Conservation (phyloP, 2,113 vertebrate species). For the Aegotheles bennettii region DNA sequence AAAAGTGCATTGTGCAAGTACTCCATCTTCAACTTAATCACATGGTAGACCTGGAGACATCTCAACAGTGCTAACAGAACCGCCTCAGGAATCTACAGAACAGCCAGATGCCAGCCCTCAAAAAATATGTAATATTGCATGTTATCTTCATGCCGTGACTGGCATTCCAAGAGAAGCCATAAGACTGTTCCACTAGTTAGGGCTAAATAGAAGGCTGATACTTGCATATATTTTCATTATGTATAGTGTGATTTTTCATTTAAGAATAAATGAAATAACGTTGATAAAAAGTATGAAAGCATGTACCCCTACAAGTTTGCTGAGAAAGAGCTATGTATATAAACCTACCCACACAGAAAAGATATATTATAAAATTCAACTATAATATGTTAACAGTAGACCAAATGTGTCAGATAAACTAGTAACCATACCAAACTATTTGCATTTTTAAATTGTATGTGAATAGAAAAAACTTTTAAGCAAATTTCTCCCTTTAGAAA, state of each 20-base stretch:
- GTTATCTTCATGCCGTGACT: background rate
- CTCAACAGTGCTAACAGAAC: background rate
- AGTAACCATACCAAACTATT: background rate
- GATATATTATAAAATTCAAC: background rate
- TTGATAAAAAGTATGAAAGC: background rate
- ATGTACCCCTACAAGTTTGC: background rate
- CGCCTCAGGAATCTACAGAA: slow-evolving; percentile 12
- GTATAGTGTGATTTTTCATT: background rate
- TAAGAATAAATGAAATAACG: background rate
- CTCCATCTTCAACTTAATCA: slow-evolving; percentile 32
- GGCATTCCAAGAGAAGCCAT: background rate
- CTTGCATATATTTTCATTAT: background rate
- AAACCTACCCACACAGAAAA: background rate
- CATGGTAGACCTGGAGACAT: background rate
- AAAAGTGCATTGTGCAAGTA: background rate
- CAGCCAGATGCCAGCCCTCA: slow-evolving; percentile 45
- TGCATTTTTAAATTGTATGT: background rate
- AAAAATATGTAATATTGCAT: background rate
- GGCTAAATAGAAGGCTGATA: background rate
- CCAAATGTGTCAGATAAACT: background rate
- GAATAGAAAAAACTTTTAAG: background rate
- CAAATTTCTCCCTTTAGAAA: background rate
- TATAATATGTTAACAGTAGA: background rate
- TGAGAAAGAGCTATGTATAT: background rate
- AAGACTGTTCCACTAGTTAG: background rate